Percentiles rank a stretch among this genome's conserved stretches.
Evolutionary conservation across 1,140 invertebrate species (phyloP).

Genomic region (Glomeris maerens): DNA sequence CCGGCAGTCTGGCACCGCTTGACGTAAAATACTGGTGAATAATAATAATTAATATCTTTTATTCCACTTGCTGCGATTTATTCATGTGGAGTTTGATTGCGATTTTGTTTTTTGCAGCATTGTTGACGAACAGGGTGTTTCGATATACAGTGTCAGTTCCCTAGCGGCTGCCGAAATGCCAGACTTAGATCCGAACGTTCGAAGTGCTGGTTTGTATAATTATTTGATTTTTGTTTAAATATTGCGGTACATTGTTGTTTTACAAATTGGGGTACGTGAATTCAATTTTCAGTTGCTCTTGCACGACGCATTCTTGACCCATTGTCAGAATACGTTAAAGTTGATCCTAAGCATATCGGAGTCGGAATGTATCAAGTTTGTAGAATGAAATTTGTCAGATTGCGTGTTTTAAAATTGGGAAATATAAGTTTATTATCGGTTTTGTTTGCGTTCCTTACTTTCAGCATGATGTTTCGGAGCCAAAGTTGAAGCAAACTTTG

Average conservation of each 20-base stretch:
- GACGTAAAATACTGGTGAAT: slow-evolving; percentile 44
- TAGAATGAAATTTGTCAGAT: slow-evolving; percentile 3
- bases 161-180: slow-evolving; percentile 73
- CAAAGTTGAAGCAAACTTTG: slow-evolving; percentile 52
- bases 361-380: slow-evolving; percentile 62
- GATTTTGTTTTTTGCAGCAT: slow-evolving; percentile 43
- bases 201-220: slow-evolving; percentile 50
- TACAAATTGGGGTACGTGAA: not conserved
- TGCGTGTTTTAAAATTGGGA: not conserved
- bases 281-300: slow-evolving; percentile 51
- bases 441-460: slow-evolving; percentile 7
- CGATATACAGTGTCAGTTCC: slow-evolving; percentile 72
- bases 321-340: slow-evolving; percentile 75
- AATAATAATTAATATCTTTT: not conserved
- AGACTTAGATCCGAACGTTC: slow-evolving; percentile 55
- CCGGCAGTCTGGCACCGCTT: slow-evolving; percentile 36
- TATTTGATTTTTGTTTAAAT: slow-evolving; percentile 2
- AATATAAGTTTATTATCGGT: not conserved
- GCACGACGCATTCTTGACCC: slow-evolving; percentile 76
- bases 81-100: too few relatives aligned
- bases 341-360: slow-evolving; percentile 78
- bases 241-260: slow-evolving; percentile 10
- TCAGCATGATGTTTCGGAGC: slow-evolving; percentile 72
- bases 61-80: not conserved
- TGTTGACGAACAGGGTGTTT: slow-evolving; percentile 73